Evolutionary conservation across 2,888 invertebrate species (phyloP), one percentile per base, ranked within the genome.

Genomic region (Anorthoa munda): DNA sequence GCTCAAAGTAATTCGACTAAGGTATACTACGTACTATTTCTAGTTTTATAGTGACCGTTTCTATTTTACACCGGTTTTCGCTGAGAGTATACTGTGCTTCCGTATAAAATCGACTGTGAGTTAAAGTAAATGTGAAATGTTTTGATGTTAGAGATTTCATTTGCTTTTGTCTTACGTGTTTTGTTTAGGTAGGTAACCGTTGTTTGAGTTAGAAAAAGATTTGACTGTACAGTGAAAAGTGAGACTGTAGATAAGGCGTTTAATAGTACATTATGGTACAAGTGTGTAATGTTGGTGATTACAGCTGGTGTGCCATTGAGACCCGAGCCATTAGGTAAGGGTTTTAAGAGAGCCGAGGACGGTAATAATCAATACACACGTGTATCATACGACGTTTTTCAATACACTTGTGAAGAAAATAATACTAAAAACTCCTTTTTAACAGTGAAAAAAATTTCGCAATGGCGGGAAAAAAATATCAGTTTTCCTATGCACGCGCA

Each of bases 1-100:
- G 69, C 55, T 75, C 50, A 59, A 55, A 79, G 83, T 67, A 75
- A 64, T 66, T 50, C 58, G 79, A 56, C n/a, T 78, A 75, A 74
- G 61, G 86, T 71, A 82, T 81, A 58, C 46, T 64, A 58, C 31
- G 61, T 64, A 67, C 64, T 45, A 46, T 63, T 79, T 63, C 55
- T 56, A 50, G 69, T 67, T 73, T 70, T 68, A 80, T 72, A 58
- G 59, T 39, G 21, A 17, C 50, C 45, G 23, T 72, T 80, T 66
- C 63, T 73, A 59, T 83, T 79, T 79, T 73, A 79, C 59, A 70
- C 59, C 5, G 5, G 51, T 21, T 50, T 68, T 67, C 17, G 17
- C 70, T 66, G 60, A 21, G 48, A 50, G 39, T 58, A 46, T 46
- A 21, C 48, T 2, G 13, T 2, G 23, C 26, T 72, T 51, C 9